Evolutionary conservation across 1,140 invertebrate genomes (phyloP).

Genomic region (Acromyrmex charruanus): DNA sequence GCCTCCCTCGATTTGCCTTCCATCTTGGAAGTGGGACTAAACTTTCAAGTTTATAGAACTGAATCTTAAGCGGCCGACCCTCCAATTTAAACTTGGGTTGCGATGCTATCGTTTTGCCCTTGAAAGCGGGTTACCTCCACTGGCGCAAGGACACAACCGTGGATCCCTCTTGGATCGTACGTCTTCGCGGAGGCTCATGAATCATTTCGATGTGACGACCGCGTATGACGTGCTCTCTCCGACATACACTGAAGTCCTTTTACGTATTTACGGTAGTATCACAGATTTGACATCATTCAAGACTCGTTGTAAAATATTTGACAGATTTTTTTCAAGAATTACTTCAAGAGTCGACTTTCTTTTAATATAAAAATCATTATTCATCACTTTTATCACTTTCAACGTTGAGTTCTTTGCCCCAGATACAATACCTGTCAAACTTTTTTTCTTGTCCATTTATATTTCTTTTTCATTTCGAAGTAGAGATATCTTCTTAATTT

Average conservation of each 20-base stretch:
- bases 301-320: neutral
- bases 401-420: neutral
- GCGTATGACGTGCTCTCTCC: neutral
- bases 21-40: slow-evolving; percentile 66
- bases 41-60: slow-evolving; percentile 76
- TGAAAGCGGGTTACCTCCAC: slow-evolving; percentile 69
- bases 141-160: slow-evolving; percentile 21
- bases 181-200: slow-evolving; percentile 26
- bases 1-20: neutral
- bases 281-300: neutral
- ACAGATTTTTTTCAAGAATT: neutral
- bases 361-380: neutral
- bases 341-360: neutral
- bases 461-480: neutral
- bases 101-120: slow-evolving; percentile 72
- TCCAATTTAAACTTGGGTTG: slow-evolving; percentile 75
- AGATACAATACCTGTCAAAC: neutral
- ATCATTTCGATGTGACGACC: slow-evolving; percentile 34
- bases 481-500: neutral
- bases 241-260: neutral
- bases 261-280: neutral
- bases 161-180: slow-evolving; percentile 33
- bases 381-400: neutral
- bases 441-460: slow-evolving; percentile 1
- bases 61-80: slow-evolving; percentile 77